A percentile compares a stretch with the other conserved stretches of the same genome.
Evolutionary conservation across 35 echinoderm and acorn worm species (phyloP).

Genomic region (Diadema setosum): DNA sequence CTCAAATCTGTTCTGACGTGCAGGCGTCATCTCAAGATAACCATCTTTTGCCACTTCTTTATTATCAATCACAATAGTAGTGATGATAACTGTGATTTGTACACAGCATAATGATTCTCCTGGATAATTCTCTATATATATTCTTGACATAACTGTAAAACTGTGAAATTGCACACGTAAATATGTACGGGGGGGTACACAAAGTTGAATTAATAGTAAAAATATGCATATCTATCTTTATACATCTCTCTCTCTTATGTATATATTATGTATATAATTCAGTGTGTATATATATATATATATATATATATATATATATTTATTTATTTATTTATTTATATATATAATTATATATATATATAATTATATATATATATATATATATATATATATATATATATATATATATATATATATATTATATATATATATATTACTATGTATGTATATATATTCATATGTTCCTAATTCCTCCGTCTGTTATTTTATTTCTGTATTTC

Average conservation of each 20-base stretch:
- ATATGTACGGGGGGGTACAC: background rate
- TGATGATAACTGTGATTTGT: no score
- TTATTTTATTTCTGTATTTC: background rate
- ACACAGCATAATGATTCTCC: no score
- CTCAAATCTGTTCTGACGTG: no score
- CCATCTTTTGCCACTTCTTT: no score
- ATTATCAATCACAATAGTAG: no score
- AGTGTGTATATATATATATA: constrained; percentile 19
- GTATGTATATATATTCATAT: constrained; percentile 3
- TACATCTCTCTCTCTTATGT: background rate
- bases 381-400: background rate
- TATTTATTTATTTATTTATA: background rate
- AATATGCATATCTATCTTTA: background rate
- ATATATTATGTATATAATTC: background rate
- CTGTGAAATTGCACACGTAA: background rate
- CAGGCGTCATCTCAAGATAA: no score
- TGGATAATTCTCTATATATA: background rate
- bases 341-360: background rate
- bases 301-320: constrained; percentile 28
- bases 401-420: constrained; percentile 18
- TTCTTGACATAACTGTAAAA: background rate
- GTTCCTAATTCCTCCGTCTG: background rate
- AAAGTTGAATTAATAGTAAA: background rate
- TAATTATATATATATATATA: background rate
- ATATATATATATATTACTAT: background rate